A percentile compares a stretch with the other conserved stretches of the same genome.
Evolutionary conservation across 2,888 invertebrate genomes (phyloP).

Genomic region (Himalopsyche tibetana): DNA sequence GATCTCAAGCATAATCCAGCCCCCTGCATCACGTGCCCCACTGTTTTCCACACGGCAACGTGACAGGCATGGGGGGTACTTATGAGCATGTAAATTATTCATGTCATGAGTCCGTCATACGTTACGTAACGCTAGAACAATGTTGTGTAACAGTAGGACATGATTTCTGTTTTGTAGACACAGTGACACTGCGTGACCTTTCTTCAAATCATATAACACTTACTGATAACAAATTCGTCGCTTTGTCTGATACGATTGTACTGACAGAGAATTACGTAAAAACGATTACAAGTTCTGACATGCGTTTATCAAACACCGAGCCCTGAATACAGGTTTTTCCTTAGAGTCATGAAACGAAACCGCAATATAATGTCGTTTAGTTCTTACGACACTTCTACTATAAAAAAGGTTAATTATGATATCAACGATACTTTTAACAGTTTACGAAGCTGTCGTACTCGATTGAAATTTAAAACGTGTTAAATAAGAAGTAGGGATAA

Average conservation of each 20-base stretch:
- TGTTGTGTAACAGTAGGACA: conserved; percentile 22
- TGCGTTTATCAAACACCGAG: too few relatives aligned
- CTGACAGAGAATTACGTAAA: background rate
- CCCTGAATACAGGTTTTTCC: too few relatives aligned
- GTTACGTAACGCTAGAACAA: conserved; percentile 11
- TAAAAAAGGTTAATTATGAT: too few relatives aligned
- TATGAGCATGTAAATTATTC: background rate
- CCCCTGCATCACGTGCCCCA: background rate
- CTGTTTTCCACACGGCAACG: conserved; percentile 4
- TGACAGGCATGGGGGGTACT: background rate
- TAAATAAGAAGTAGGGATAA: too few relatives aligned
- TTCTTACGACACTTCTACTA: too few relatives aligned
- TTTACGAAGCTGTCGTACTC: too few relatives aligned
- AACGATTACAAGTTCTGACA: background rate
- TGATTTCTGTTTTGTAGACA: conserved; percentile 14
- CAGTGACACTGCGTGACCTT: conserved; percentile 7
- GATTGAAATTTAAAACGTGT: too few relatives aligned
- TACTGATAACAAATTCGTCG: conserved; percentile 20
- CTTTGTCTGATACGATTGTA: background rate
- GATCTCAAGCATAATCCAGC: background rate
- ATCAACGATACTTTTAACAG: too few relatives aligned
- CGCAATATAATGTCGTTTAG: too few relatives aligned
- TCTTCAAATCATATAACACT: background rate
- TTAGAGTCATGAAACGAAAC: too few relatives aligned
- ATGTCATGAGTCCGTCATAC: background rate